phyloP scores from a whole-genome alignment of 2,797 vertebrate genomes.

The Choloepus didactylus region DNA sequence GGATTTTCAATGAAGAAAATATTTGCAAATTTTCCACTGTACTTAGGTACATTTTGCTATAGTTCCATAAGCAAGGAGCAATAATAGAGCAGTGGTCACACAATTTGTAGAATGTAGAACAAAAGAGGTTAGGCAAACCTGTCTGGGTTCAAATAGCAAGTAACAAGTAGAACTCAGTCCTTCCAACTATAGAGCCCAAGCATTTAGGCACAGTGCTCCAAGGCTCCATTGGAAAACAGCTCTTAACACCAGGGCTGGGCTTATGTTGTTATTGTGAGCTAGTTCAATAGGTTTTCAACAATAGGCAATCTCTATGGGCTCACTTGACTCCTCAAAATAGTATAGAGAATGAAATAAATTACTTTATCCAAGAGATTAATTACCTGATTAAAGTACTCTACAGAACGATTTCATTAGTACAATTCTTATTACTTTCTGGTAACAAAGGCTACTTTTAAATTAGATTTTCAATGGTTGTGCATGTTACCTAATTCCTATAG shows the following conservation, averaged over 20 bases:
- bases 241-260: neutral
- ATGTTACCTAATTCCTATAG: neutral
- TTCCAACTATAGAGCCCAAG: neutral
- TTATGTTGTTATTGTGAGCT: neutral
- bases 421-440: constrained; percentile 42
- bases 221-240: neutral
- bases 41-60: neutral
- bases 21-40: neutral
- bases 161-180: neutral
- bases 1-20: constrained; percentile 33
- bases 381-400: constrained; percentile 20
- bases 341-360: constrained; percentile 15
- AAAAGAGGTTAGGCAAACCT: neutral
- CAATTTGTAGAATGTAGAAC: neutral
- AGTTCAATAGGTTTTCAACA: neutral
- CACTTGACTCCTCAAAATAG: constrained; percentile 41
- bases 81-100: neutral
- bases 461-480: neutral
- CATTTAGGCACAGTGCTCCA: neutral
- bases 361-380: constrained; percentile 52
- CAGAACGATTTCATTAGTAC: constrained; percentile 11
- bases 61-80: neutral
- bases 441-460: constrained; percentile 15
- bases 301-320: neutral
- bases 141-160: neutral